Conservation (phyloP, 37 sponge, comb jelly and placozoan species). For the Petrosia ficiformis region DNA sequence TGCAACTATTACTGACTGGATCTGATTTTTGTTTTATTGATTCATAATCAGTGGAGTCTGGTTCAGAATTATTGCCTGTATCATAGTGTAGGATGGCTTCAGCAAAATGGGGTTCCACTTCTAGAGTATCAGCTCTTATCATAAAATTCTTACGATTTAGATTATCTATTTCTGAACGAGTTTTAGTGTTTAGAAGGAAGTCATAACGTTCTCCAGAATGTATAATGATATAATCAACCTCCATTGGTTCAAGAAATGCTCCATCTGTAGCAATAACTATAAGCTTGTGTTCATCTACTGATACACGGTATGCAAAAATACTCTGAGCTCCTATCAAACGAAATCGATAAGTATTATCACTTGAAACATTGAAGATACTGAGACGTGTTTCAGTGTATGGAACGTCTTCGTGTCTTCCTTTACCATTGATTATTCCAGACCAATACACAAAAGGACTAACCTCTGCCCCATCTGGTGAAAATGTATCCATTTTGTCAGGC, state of each 20-base stretch:
- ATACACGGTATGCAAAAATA: constrained; percentile 51
- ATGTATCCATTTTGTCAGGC: constrained; percentile 6
- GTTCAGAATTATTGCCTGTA: neutral
- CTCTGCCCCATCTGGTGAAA: constrained; percentile 43
- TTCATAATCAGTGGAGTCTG: constrained; percentile 19
- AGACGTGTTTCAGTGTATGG: constrained; percentile 34
- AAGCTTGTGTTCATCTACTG: constrained; percentile 73
- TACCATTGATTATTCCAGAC: constrained; percentile 79
- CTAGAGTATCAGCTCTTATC: constrained; percentile 76
- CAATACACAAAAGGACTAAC: constrained; percentile 48
- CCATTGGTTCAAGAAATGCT: constrained; percentile 42
- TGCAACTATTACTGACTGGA: constrained; percentile 20
- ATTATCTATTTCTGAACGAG: constrained; percentile 10
- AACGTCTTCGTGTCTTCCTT: constrained; percentile 42
- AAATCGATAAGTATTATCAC: constrained; percentile 55
- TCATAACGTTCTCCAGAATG: constrained; percentile 85
- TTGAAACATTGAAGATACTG: constrained; percentile 26
- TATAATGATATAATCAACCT: constrained; percentile 65
- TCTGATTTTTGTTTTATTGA: constrained; percentile 5
- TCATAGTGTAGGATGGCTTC: constrained; percentile 74
- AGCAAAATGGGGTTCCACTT: constrained; percentile 33
- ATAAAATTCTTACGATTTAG: constrained; percentile 26
- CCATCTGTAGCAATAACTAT: constrained; percentile 81
- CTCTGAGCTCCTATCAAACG: constrained; percentile 71
- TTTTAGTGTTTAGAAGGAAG: constrained; percentile 45